Evolutionary conservation across 2,888 invertebrate genomes (phyloP).

Genomic region (Andrena bucephala): DNA sequence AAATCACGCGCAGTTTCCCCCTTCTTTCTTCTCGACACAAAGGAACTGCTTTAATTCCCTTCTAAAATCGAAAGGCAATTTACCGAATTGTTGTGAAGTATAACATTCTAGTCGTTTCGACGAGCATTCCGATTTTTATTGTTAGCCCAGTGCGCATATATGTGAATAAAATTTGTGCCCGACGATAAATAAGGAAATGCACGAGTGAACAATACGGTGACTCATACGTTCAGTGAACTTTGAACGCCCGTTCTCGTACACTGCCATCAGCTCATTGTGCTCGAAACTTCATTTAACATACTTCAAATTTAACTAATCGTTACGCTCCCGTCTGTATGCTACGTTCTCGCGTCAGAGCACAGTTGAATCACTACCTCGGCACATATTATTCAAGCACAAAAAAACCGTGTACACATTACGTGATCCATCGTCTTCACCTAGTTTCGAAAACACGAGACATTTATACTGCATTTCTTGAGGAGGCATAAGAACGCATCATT

Average conservation of each 20-base stretch:
- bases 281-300: neutral
- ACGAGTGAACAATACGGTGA: neutral
- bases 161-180: too few species aligned
- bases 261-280: neutral
- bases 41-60: neutral
- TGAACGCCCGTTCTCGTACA: constrained; percentile 8
- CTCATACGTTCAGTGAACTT: constrained; percentile 32
- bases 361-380: too few species aligned
- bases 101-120: neutral
- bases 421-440: too few species aligned
- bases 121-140: neutral
- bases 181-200: neutral
- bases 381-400: too few species aligned
- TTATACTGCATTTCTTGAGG: too few species aligned
- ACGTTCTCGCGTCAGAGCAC: too few species aligned
- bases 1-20: constrained; percentile 12
- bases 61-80: neutral
- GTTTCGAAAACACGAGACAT: too few species aligned
- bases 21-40: too few species aligned
- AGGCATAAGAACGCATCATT: neutral
- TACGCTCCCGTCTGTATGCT: too few species aligned
- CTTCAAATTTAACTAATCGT: neutral
- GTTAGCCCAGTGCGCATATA: too few species aligned
- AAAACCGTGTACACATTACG: too few species aligned
- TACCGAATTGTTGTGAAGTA: neutral